Evolutionary conservation across 37 sponge, comb jelly and placozoan genomes (phyloP).

Genomic region (Cladorhizidae sp.): DNA sequence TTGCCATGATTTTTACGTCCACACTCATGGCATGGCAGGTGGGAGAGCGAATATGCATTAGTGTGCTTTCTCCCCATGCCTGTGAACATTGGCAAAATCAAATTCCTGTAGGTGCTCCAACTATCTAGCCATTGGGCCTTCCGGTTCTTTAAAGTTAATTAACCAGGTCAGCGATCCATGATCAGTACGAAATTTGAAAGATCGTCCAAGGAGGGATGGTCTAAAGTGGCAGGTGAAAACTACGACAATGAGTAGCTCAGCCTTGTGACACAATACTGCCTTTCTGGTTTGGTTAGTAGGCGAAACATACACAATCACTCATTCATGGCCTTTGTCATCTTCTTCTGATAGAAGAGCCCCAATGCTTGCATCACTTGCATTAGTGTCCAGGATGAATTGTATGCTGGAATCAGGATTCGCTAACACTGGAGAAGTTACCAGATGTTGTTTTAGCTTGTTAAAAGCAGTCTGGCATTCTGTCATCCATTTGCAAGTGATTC

Average conservation of each 20-base stretch:
- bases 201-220: neutral
- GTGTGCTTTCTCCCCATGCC: neutral
- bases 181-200: neutral
- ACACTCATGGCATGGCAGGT: neutral
- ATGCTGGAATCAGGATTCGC: neutral
- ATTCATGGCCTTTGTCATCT: neutral
- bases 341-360: neutral
- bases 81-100: neutral
- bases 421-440: neutral
- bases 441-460: neutral
- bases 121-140: conserved; percentile 22
- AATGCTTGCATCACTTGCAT: neutral
- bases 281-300: neutral
- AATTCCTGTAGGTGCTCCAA: conserved; percentile 15
- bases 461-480: neutral
- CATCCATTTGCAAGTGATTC: neutral
- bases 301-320: neutral
- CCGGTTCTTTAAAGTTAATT: conserved; percentile 21
- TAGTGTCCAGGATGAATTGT: neutral
- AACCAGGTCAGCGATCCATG: conserved; percentile 22
- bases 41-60: neutral
- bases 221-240: neutral
- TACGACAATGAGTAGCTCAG: neutral
- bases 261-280: neutral
- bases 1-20: neutral